These are phyloP conservation scores for Caracal caracal DNA, from an alignment of 2,113 vertebrate genomes.

Conservation along the genomic window DNA sequence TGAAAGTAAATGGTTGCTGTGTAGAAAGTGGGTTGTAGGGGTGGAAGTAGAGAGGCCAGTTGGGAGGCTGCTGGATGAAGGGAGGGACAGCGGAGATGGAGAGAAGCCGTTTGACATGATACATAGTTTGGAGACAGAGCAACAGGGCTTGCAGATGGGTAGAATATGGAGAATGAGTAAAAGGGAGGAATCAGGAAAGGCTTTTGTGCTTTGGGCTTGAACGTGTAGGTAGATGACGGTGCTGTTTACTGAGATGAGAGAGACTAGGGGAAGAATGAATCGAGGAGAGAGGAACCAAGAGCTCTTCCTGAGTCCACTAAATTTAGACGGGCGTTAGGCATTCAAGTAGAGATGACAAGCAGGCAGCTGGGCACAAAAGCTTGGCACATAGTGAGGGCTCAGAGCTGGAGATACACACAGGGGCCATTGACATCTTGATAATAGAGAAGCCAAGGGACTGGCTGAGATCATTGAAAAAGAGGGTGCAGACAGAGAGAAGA, in stretches of 20 bases:
- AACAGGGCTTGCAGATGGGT: not conserved
- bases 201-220: not conserved
- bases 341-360: not conserved
- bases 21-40: not conserved
- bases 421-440: not conserved
- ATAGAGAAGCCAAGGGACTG: not conserved
- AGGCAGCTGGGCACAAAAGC: not conserved
- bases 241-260: not conserved
- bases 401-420: not conserved
- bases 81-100: not conserved
- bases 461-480: not conserved
- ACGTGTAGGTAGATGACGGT: not conserved
- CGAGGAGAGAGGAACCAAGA: not conserved
- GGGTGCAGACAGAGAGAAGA: not conserved
- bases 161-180: not conserved
- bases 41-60: not conserved
- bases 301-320: not conserved
- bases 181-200: not conserved
- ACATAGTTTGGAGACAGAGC: not conserved
- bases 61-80: not conserved
- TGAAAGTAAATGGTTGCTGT: not conserved
- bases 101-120: not conserved
- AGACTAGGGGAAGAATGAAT: not conserved
- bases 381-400: not conserved
- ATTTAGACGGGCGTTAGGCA: not conserved